These are phyloP conservation scores for Epinephelus coioides DNA, from an alignment of 2,797 vertebrate species.

Conservation along the genomic window DNA sequence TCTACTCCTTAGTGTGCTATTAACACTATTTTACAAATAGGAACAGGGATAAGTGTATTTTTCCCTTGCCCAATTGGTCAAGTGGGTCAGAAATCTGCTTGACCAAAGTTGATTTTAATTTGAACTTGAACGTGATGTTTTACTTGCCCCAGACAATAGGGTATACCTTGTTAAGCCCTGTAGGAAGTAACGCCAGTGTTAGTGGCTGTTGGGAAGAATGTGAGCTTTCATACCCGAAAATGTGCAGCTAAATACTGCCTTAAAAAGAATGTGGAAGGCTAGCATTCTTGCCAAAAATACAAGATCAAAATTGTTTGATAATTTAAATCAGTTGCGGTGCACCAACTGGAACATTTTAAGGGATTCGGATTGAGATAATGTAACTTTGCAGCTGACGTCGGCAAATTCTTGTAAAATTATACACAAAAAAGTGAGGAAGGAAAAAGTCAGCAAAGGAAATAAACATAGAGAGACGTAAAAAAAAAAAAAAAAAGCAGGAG, in stretches of 20 bases:
- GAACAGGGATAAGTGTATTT: too few relatives aligned
- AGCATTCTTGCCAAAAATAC: conserved; percentile 5
- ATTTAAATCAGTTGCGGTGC: background rate
- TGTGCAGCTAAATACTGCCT: background rate
- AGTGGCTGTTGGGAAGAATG: background rate
- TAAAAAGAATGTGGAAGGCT: background rate
- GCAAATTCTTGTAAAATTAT: background rate
- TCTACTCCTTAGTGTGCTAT: too few relatives aligned
- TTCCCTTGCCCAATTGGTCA: too few relatives aligned
- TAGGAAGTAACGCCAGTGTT: background rate
- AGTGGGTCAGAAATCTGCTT: too few relatives aligned
- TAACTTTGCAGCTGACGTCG: too few relatives aligned
- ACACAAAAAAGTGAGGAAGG: background rate
- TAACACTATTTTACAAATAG: too few relatives aligned
- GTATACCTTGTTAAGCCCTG: too few relatives aligned
- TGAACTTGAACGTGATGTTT: too few relatives aligned
- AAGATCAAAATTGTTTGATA: background rate
- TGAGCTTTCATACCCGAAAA: background rate
- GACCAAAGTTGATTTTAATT: too few relatives aligned
- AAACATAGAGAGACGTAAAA: background rate
- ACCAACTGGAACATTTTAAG: background rate
- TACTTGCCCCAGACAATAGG: too few relatives aligned
- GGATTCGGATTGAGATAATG: background rate
- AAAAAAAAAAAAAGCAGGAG: conserved; percentile 9
- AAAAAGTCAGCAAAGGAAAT: background rate